Evolutionary conservation across 2,797 vertebrate genomes (phyloP).

Genomic region (Microctenopoma stevenorrisi): DNA sequence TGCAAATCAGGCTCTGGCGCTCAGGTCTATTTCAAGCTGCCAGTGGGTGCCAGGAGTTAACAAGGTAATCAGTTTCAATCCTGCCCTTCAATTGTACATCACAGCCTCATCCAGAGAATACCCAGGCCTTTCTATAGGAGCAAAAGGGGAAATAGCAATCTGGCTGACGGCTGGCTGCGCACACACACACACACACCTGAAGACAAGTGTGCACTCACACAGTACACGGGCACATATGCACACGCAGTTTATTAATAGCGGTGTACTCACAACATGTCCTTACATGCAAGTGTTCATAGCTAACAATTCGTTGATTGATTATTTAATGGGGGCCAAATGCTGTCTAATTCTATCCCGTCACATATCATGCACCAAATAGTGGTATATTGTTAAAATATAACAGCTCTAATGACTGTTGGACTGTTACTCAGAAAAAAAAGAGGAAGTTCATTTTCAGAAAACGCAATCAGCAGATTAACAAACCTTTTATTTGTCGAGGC

Average conservation of each 20-base stretch:
- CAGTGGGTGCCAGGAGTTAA: slow-evolving; percentile 98
- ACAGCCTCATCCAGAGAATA: slow-evolving; percentile 94
- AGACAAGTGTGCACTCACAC: slow-evolving; percentile 28
- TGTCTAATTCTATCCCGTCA: neutral
- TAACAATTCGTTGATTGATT: slow-evolving; percentile 3
- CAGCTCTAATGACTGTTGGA: neutral
- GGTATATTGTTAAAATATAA: neutral
- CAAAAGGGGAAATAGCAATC: slow-evolving; percentile 93
- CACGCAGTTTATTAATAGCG: slow-evolving; percentile 40
- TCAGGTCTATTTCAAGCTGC: slow-evolving; percentile 94
- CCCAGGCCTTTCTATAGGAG: slow-evolving; percentile 88
- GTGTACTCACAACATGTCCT: slow-evolving; percentile 27
- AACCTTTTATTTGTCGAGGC: neutral
- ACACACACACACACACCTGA: slow-evolving; percentile 32
- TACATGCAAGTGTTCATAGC: slow-evolving; percentile 9
- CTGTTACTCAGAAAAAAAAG: too few species aligned
- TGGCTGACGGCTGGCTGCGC: slow-evolving; percentile 71
- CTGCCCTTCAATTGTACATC: slow-evolving; percentile 95
- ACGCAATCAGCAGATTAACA: neutral
- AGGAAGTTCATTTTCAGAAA: neutral
- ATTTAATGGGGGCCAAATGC: neutral
- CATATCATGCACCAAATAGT: neutral
- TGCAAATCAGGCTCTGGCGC: slow-evolving; percentile 97
- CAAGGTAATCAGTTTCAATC: slow-evolving; percentile 99
- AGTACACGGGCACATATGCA: slow-evolving; percentile 1